These are phyloP conservation scores for Syrrhaptes paradoxus DNA, from an alignment of 2,113 vertebrate species.

Conservation along the genomic window DNA sequence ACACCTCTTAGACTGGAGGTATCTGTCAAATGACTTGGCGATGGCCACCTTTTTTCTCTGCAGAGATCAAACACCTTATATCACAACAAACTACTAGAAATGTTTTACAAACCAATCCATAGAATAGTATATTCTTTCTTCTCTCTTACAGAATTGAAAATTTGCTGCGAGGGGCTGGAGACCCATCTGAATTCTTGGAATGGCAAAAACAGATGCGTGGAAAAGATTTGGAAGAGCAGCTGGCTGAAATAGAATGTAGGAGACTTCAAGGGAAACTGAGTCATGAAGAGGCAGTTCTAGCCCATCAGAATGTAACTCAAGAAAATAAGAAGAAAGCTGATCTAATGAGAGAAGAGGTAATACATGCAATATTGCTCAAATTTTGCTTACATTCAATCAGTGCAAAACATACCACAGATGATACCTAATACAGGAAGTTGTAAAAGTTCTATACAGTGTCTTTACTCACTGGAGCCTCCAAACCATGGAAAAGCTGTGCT, in stretches of 20 bases:
- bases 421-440: neutral
- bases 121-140: neutral
- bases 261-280: slow-evolving; percentile 83
- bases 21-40: neutral
- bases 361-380: neutral
- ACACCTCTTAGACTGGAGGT: neutral
- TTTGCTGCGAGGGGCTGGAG: slow-evolving; percentile 76
- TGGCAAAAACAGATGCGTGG: slow-evolving; percentile 86
- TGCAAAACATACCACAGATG: neutral
- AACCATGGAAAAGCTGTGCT: neutral
- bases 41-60: neutral
- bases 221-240: slow-evolving; percentile 80
- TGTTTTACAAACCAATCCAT: neutral
- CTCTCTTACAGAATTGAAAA: slow-evolving; percentile 69
- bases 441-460: neutral
- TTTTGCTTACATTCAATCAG: neutral
- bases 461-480: neutral
- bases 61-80: neutral
- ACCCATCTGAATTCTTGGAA: slow-evolving; percentile 83
- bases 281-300: slow-evolving; percentile 80
- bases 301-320: slow-evolving; percentile 74
- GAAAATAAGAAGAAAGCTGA: slow-evolving; percentile 82
- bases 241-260: slow-evolving; percentile 73
- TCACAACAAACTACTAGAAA: neutral
- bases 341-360: slow-evolving; percentile 86